These are phyloP conservation scores for Buteo buteo DNA, from an alignment of 2,113 vertebrate species.

Conservation along the genomic window DNA sequence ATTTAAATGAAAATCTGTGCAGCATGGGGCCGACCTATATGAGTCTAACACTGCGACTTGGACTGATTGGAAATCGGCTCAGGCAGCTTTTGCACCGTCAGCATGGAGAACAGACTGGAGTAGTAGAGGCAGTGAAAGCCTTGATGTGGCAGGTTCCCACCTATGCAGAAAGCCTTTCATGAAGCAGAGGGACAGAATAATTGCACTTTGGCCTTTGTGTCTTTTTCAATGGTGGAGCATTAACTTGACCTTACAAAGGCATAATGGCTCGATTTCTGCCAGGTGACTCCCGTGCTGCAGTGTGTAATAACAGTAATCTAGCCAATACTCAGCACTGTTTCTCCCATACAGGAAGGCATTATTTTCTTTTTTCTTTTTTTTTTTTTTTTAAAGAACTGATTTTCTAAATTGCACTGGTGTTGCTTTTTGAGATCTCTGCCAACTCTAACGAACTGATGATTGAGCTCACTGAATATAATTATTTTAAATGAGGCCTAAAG, in stretches of 20 bases:
- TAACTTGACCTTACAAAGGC: neutral
- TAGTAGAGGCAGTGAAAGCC: neutral
- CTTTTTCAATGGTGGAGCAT: neutral
- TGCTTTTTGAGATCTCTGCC: neutral
- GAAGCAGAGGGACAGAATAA: neutral
- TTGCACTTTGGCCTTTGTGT: neutral
- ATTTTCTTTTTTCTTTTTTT: neutral
- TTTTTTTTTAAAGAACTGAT: neutral
- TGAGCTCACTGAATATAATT: neutral
- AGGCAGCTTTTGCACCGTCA: fast-evolving
- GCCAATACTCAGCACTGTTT: neutral
- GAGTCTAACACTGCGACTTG: neutral
- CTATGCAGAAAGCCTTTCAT: neutral
- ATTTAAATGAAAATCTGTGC: neutral
- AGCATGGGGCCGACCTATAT: fast-evolving
- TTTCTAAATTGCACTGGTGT: neutral
- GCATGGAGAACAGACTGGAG: neutral
- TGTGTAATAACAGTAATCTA: neutral
- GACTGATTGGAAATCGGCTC: fast-evolving
- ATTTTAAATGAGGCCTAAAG: neutral
- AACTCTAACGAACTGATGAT: neutral
- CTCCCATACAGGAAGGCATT: neutral
- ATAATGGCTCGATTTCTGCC: neutral
- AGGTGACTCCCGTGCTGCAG: neutral
- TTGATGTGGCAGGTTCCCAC: neutral